Percentiles rank a stretch among this genome's conserved stretches.
Evolutionary conservation across 1,140 invertebrate species (phyloP).

Genomic region (Dysdera silvatica): DNA sequence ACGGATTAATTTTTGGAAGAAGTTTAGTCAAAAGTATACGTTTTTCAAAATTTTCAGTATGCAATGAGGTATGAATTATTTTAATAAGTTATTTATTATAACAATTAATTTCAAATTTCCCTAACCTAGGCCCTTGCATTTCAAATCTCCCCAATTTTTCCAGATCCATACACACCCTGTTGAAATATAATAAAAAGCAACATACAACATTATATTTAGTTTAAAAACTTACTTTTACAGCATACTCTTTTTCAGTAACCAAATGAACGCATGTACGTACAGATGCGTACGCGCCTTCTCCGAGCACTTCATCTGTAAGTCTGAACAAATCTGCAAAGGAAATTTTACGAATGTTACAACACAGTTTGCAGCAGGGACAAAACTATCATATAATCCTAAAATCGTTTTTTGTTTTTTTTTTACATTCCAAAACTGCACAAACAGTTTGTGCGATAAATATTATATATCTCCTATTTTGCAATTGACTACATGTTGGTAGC

Average conservation of each 20-base stretch:
- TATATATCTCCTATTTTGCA: neutral
- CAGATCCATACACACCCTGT: no score
- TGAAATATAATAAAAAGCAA: neutral
- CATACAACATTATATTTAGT: neutral
- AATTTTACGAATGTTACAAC: slow-evolving; percentile 15
- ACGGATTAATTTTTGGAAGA: no score
- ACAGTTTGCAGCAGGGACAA: slow-evolving; percentile 11
- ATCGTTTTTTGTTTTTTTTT: neutral
- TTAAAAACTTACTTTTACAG: slow-evolving; percentile 65
- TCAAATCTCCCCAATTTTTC: no score
- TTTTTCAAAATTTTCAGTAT: no score
- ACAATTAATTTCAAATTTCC: no score
- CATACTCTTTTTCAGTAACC: slow-evolving; percentile 84
- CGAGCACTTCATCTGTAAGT: slow-evolving; percentile 87
- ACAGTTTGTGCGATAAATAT: neutral
- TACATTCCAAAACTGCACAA: neutral
- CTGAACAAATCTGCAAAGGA: slow-evolving; percentile 78
- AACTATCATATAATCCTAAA: neutral
- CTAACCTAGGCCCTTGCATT: no score
- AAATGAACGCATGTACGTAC: slow-evolving; percentile 70
- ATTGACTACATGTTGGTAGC: neutral
- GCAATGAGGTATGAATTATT: no score
- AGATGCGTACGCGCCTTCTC: slow-evolving; percentile 84
- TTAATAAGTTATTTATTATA: no score
- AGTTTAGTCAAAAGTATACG: no score